Evolutionary conservation across 2,888 invertebrate species (phyloP), one percentile per base, ranked within the genome.

Genomic region (Helobdella robusta): DNA sequence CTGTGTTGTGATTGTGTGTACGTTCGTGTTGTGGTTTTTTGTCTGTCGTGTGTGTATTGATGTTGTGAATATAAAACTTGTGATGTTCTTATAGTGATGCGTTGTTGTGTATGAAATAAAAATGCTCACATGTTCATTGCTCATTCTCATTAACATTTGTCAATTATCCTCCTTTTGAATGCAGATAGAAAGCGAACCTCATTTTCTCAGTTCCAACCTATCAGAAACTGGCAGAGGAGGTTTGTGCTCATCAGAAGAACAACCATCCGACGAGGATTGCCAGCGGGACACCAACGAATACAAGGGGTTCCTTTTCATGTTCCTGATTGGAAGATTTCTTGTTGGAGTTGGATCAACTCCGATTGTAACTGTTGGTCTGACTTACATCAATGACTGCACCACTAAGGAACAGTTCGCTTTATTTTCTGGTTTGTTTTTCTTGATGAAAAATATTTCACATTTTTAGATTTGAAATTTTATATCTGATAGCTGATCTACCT

Each of bases 321-420:
- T 72, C 65, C 67, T 70, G 46, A 8, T 70, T 11, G 72, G 66
- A 6, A 52, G 69, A 36, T 40, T 69, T 20, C 54, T 71, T 8
- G 64, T 69, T 18, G 72, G 72, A 1, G 35, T 67, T 5, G 68
- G 70, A 2, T 66, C 68, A n/a, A 67, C 71, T 25, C 69, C 71
- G n/a, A 60, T 72, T 11, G 65, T 67, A 56, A 72, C 72, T 18
- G 20, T 71, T n/a, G 69, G 67, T 18, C 44, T 72, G 25, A 70
- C 71, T 2, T 70, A 52, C 60, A 59, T 72, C 50, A 72, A 72
- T 58, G 69, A 70, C 59, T 54, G 56, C 35, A 50, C 68, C 40
- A 46, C 65, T 30, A 68, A 65, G 28, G 68, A 70, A 20, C 32
- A 62, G 25, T 69, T 70, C 56, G 66, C 69, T 46, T 32, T 68